These are phyloP conservation scores for Phoxinus phoxinus DNA, from an alignment of 2,113 vertebrate species.

Conservation along the genomic window DNA sequence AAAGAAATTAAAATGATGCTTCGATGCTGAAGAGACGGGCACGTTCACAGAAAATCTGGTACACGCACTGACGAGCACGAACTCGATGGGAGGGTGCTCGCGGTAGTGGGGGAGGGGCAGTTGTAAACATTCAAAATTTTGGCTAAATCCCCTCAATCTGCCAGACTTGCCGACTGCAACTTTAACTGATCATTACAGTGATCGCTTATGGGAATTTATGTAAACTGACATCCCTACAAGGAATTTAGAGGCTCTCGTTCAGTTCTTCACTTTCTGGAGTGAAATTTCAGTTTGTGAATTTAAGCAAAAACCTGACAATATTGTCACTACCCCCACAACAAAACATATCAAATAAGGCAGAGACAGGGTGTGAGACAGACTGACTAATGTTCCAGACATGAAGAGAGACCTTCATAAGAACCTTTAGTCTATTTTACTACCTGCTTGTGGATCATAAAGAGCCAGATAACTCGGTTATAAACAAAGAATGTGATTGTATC, in stretches of 20 bases:
- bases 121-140: too few relatives aligned
- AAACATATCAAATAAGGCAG: not conserved
- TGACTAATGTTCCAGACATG: not conserved
- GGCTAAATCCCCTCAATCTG: too few relatives aligned
- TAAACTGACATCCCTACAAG: not conserved
- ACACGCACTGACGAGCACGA: too few relatives aligned
- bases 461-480: not conserved
- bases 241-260: not conserved
- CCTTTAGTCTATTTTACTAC: constrained; percentile 13
- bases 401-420: not conserved
- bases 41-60: too few relatives aligned
- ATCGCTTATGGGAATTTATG: not conserved
- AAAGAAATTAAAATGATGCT: too few relatives aligned
- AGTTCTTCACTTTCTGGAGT: not conserved
- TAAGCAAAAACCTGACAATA: not conserved
- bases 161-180: too few relatives aligned
- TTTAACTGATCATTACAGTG: too few relatives aligned
- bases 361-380: not conserved
- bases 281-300: not conserved
- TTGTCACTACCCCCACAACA: not conserved
- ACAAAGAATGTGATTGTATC: constrained; percentile 6
- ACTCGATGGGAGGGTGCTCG: too few relatives aligned
- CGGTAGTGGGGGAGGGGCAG: too few relatives aligned
- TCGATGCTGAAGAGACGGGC: too few relatives aligned
- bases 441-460: not conserved